Evolutionary conservation across 2,797 vertebrate genomes (phyloP), one percentile per base, ranked within the genome.

Genomic region (Phoebastria nigripes): DNA sequence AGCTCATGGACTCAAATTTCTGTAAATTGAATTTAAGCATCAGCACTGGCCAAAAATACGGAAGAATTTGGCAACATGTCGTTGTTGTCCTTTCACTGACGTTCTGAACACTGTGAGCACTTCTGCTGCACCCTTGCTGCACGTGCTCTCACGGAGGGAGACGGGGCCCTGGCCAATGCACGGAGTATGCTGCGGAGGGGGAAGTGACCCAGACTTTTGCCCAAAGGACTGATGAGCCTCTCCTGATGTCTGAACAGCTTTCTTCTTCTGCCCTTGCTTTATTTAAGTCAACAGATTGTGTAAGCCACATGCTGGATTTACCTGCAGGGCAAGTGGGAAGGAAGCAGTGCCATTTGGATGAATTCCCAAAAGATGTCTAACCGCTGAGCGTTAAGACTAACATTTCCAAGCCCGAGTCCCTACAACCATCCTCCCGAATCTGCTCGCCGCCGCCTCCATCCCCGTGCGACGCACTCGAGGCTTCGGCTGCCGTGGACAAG

Each of bases 261-360:
- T 93, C 83, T 79, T 92, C 93, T 90, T 80, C 86, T 92, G 83
- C 83, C 90, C 65, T 95, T 77, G 81, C 83, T 95, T 96, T 96
- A 89, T 93, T 94, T 97, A 95, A 97, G 79, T 92, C 94, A 96
- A 96, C 90, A 97, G 94, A 94, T 95, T 96, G 94, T 92, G 90
- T 78, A 96, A 96, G 90, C 90, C 82, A 83, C 87, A 87, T 96
- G 96, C 79, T 59, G 87, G 96, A 86, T 95, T 97, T 96, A 97
- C 96, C 96, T 97, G 96, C 94, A 66, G 96, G 96, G 92, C 88
- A 83, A 95, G 87, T 47, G 92, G 92, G 94, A 84, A 95, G 88
- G 95, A 31, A 94, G 89, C 94, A 44, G 69, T 91, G 95, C 96
- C 92, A 81, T 94, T 96, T 96, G 94, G 95, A 94, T 76, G 93